These are phyloP conservation scores for Trypoxylus dichotomus DNA, from an alignment of 1,140 invertebrate genomes.

Conservation along the genomic window DNA sequence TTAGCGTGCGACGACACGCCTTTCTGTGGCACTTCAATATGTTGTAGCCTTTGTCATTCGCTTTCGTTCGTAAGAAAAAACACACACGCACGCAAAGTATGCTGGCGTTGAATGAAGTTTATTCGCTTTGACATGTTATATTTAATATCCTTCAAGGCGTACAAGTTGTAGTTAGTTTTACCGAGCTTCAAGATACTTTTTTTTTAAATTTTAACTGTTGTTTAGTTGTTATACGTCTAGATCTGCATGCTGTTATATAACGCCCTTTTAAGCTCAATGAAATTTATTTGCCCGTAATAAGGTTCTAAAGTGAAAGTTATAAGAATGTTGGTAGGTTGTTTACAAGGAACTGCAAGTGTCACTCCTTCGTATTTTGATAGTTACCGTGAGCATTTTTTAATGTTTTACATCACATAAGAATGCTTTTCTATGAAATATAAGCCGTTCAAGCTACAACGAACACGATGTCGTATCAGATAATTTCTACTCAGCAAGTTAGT, in stretches of 20 bases:
- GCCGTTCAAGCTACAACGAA: not conserved
- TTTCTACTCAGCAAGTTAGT: no score
- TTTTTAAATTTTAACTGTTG: not conserved
- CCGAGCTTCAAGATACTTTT: not conserved
- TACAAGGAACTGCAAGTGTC: not conserved
- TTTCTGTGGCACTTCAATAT: no score
- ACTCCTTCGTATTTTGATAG: not conserved
- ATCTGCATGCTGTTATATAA: no score
- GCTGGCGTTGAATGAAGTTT: not conserved
- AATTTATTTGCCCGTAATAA: not conserved
- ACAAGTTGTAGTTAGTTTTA: not conserved
- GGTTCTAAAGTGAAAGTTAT: not conserved
- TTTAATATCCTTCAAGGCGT: not conserved
- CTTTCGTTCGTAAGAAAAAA: not conserved
- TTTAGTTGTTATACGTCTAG: not conserved
- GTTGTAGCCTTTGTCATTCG: no score
- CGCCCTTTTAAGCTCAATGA: not conserved
- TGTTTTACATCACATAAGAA: not conserved
- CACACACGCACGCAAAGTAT: not conserved
- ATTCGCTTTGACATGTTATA: not conserved
- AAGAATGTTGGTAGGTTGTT: not conserved
- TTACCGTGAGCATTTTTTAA: not conserved
- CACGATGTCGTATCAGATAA: not conserved
- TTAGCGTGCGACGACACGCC: no score
- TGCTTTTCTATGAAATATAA: not conserved